These are phyloP conservation scores for Eulemur rubriventer DNA, from an alignment of 2,797 vertebrate species.

Conservation along the genomic window DNA sequence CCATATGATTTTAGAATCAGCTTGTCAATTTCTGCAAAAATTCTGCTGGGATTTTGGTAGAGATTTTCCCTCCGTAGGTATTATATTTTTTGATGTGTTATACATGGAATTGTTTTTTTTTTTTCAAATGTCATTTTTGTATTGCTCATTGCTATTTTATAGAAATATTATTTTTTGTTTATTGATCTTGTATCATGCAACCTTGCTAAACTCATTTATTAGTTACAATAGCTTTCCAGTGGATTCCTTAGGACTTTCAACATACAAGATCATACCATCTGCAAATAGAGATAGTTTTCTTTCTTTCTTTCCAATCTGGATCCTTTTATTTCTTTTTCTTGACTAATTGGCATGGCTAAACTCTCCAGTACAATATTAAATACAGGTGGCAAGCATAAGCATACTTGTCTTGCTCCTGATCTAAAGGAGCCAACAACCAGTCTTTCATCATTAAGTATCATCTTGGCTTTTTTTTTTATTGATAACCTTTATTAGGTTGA, in stretches of 20 bases:
- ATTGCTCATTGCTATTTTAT: neutral
- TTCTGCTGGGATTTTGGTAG: neutral
- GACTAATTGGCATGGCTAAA: neutral
- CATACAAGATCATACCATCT: neutral
- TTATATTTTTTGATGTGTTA: neutral
- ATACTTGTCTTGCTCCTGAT: neutral
- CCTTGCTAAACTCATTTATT: neutral
- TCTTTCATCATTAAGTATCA: neutral
- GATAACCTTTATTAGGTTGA: neutral
- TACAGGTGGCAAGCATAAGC: neutral
- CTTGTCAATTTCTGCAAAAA: neutral
- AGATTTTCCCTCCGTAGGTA: neutral
- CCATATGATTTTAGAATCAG: neutral
- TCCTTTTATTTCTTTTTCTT: neutral
- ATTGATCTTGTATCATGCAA: neutral
- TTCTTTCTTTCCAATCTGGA: neutral
- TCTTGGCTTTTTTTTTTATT: neutral
- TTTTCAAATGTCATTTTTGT: neutral
- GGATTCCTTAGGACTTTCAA: neutral
- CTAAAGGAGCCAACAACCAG: neutral
- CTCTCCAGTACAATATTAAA: neutral
- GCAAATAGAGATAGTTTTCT: neutral
- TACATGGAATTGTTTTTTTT: neutral
- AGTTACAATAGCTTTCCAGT: neutral
- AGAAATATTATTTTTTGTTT: neutral